A percentile compares a stretch with the other conserved stretches of the same genome.
Conservation (phyloP, 1,140 invertebrate species). For the Drosophila bocki region DNA sequence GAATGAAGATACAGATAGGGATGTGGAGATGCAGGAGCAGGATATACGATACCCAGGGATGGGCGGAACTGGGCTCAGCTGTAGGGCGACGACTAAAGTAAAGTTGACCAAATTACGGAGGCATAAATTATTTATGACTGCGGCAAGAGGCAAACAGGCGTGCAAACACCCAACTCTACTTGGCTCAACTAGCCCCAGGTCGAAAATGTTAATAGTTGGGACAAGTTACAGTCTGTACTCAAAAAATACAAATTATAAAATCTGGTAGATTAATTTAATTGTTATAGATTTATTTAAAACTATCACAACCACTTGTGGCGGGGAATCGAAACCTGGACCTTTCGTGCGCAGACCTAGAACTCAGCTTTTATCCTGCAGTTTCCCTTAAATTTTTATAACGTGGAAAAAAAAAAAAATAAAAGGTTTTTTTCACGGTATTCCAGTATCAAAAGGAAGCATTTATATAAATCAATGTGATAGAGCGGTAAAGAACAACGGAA, state of each 20-base stretch:
- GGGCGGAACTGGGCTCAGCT: slow-evolving; percentile 22
- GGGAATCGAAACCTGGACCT: no score
- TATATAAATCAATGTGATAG: no score
- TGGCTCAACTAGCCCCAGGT: slow-evolving; percentile 36
- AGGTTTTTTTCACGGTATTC: no score
- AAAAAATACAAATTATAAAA: accelerated
- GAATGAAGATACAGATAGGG: slow-evolving; percentile 74
- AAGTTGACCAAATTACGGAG: slow-evolving; percentile 78
- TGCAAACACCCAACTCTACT: slow-evolving; percentile 50
- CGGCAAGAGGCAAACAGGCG: slow-evolving; percentile 59
- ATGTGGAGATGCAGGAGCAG: slow-evolving; percentile 8
- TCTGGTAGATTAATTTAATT: no score
- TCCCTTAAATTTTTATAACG: no score
- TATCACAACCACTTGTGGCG: no score
- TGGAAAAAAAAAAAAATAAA: no score
- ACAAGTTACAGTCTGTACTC: slow-evolving; percentile 16
- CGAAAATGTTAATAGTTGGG: slow-evolving; percentile 33
- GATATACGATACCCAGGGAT: neutral
- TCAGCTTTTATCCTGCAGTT: no score
- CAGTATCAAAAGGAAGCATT: no score
- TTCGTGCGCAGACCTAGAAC: no score
- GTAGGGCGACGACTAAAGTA: slow-evolving; percentile 39
- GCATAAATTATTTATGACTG: slow-evolving; percentile 82
- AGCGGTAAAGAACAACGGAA: no score
- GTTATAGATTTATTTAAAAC: neutral